A percentile compares a stretch with the other conserved stretches of the same genome.
phyloP scores from a whole-genome alignment of 2,888 invertebrate species.

The Amorpha juglandis region DNA sequence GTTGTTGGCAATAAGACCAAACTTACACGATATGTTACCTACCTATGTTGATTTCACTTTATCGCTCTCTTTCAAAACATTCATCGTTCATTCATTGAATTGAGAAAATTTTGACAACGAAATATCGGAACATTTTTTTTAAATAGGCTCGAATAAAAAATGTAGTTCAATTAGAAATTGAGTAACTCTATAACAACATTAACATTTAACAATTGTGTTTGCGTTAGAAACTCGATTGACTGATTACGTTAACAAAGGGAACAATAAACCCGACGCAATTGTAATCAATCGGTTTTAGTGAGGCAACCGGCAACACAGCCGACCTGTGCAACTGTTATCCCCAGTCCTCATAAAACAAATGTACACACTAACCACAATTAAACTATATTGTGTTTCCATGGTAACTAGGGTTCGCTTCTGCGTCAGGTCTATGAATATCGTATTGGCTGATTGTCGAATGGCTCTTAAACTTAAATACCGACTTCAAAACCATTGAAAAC shows the following conservation, averaged over 20 bases:
- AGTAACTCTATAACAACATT: neutral
- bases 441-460: no score
- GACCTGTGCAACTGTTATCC: neutral
- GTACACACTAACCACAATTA: neutral
- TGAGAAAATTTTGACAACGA: neutral
- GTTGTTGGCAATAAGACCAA: neutral
- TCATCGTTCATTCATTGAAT: neutral
- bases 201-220: conserved; percentile 15
- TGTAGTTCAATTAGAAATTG: neutral
- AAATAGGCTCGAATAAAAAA: neutral
- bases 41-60: no score
- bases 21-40: neutral
- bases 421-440: no score
- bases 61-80: neutral
- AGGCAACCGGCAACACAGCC: neutral
- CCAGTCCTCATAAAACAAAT: neutral
- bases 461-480: no score
- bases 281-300: conserved; percentile 11
- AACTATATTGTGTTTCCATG: no score
- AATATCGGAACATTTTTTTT: neutral
- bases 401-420: no score
- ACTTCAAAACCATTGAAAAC: no score
- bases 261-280: conserved; percentile 7
- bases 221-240: conserved; percentile 4
- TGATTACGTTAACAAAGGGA: conserved; percentile 12